A percentile compares a stretch with the other conserved stretches of the same genome.
Evolutionary conservation across 2,797 vertebrate species (phyloP).

Genomic region (Naso thynnoides): DNA sequence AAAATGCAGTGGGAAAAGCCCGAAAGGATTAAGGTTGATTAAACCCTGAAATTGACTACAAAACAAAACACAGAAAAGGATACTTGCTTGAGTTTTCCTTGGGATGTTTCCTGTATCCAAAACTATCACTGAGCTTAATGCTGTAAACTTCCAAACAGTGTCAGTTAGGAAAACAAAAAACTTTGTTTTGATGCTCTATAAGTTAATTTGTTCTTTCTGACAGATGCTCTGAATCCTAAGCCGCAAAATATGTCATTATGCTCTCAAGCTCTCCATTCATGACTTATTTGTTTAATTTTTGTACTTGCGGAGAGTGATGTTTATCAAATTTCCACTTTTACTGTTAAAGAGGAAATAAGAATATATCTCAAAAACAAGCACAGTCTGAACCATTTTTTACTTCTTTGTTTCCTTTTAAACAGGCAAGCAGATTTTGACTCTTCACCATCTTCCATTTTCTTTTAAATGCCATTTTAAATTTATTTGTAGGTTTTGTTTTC

Average conservation of each 20-base stretch:
- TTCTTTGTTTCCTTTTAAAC: background rate
- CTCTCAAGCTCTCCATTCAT: conserved; percentile 23
- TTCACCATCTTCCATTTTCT: background rate
- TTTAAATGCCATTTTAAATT: background rate
- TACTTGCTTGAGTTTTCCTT: no score
- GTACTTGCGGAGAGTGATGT: conserved; percentile 52
- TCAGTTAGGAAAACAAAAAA: conserved; percentile 61
- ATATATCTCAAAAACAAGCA: conserved; percentile 30
- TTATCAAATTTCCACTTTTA: conserved; percentile 49
- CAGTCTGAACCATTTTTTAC: conserved; percentile 19
- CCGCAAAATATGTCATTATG: conserved; percentile 47
- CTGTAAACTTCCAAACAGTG: conserved; percentile 64
- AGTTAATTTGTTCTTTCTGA: conserved; percentile 65
- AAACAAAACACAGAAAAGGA: conserved; percentile 62
- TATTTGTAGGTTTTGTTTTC: background rate
- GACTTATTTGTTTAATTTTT: conserved; percentile 49
- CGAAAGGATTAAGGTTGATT: conserved; percentile 57
- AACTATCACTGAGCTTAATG: conserved; percentile 53
- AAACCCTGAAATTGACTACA: conserved; percentile 58
- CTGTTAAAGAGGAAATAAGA: conserved; percentile 49
- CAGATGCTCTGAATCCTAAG: conserved; percentile 57
- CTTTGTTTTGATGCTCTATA: conserved; percentile 66
- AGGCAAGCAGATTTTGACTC: conserved; percentile 4
- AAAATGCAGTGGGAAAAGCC: conserved; percentile 55
- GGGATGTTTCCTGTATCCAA: conserved; percentile 49